These are phyloP conservation scores for Coreoperca whiteheadi DNA, from an alignment of 2,113 vertebrate genomes.

Conservation along the genomic window DNA sequence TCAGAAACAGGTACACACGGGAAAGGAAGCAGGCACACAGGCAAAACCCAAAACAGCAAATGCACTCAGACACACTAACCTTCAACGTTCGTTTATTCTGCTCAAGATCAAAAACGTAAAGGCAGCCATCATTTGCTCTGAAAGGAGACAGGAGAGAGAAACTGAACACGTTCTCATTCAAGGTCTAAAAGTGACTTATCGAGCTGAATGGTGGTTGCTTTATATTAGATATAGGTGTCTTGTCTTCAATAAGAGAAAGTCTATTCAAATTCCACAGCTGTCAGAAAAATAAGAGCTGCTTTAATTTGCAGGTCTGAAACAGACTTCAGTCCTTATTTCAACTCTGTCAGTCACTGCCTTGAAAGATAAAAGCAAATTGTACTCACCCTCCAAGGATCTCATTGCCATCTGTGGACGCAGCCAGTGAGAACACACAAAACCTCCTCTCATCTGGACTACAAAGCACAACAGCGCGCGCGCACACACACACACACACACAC, in stretches of 20 bases:
- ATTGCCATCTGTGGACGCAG: constrained; percentile 90
- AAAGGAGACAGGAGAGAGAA: constrained; percentile 34
- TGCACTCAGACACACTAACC: constrained; percentile 77
- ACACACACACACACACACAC: neutral
- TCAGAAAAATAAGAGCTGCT: constrained; percentile 3
- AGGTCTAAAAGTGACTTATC: neutral
- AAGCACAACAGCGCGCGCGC: constrained; percentile 38
- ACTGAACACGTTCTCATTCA: neutral
- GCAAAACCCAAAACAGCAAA: neutral
- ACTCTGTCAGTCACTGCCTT: constrained; percentile 27
- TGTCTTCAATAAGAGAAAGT: neutral
- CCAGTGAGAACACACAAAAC: constrained; percentile 93
- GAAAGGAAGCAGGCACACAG: neutral
- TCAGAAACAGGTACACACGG: neutral
- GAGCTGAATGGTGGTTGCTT: neutral
- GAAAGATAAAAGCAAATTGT: constrained; percentile 39
- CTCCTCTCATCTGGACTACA: constrained; percentile 91
- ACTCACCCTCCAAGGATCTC: constrained; percentile 94
- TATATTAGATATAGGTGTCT: neutral
- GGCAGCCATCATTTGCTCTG: constrained; percentile 93
- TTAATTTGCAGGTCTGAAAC: constrained; percentile 20
- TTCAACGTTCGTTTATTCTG: constrained; percentile 92
- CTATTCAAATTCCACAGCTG: neutral
- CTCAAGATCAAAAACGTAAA: constrained; percentile 93
- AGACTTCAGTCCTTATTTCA: constrained; percentile 7